Base-by-base conservation (phyloP, 2,888 invertebrate species). In the Netelia melanura region DNA sequence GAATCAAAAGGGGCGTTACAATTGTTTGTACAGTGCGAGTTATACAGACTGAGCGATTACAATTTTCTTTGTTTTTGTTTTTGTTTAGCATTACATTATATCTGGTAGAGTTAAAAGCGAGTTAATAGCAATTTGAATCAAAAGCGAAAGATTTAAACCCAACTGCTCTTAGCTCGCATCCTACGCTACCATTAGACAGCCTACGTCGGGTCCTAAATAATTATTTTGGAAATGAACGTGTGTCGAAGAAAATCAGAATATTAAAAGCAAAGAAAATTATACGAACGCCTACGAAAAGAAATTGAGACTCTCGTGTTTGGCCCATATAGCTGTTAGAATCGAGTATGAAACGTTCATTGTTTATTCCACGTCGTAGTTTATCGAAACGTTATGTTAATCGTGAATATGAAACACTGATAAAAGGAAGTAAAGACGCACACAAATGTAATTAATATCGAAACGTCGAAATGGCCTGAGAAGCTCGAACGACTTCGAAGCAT, bases 11-110 rank as follows among this genome's bases (percentile, higher is more conserved):
- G 85, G 65, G n/a, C 58, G 17, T 9, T 58, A 85, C 84, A 87
- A 85, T 83, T 77, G 79, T 86, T 75, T 52, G 52, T 84, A 83
- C 86, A 87, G 76, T 86, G 80, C 83, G 85, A 84, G 87, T 86
- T 83, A 85, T 23, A 71, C 70, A 81, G 88, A 88, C 86, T 85
- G 81, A 86, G 82, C 81, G 83, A 83, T 86, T 83, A 79, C 72
- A 88, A 58, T 17, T 58, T 58, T 85, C 86, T 84, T 87, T 8
- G 11, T 88, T 88, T 56, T 38, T 38, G 30, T 38, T 3, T 38
- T 38, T 38, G 38, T 38, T 38, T 6, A 38, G 38, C 38, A 6
- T 38, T 38, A 38, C 3, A 38, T 38, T 38, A 38, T 38, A 38
- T 38, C 6, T n/a, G 38, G 38, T 38, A 38, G 38, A 38, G 38